Evolutionary conservation across 2,113 vertebrate genomes (phyloP).

Genomic region (Baryphthengus martii): DNA sequence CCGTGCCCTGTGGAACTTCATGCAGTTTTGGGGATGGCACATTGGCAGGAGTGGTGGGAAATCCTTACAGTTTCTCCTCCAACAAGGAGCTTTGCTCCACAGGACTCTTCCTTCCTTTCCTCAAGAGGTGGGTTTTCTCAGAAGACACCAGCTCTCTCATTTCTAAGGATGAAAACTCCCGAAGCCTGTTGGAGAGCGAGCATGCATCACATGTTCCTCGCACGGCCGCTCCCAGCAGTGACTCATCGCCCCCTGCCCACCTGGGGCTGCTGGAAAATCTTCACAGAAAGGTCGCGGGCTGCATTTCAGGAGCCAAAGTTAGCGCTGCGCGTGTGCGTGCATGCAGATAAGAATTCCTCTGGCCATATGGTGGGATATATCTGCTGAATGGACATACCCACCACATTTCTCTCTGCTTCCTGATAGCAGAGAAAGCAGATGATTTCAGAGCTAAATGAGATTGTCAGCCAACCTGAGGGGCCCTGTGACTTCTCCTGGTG

Average conservation of each 20-base stretch:
- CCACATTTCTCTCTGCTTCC: not conserved
- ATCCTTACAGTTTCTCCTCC: not conserved
- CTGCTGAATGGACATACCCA: not conserved
- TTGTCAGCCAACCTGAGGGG: not conserved
- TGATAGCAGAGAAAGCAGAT: not conserved
- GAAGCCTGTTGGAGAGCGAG: not conserved
- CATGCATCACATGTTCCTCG: not conserved
- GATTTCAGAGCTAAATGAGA: not conserved
- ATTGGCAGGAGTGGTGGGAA: not conserved
- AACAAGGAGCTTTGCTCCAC: not conserved
- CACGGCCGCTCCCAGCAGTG: not conserved
- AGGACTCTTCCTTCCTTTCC: not conserved
- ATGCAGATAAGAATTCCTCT: not conserved
- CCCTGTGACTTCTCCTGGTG: not conserved
- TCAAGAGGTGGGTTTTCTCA: not conserved
- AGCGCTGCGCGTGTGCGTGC: not conserved
- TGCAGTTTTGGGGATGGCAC: not conserved
- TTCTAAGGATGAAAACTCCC: not conserved
- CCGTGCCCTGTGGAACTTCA: rapidly evolving
- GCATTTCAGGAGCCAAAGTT: not conserved
- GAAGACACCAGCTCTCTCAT: not conserved
- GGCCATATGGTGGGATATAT: slow-evolving; percentile 7
- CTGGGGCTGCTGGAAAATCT: slow-evolving; percentile 1
- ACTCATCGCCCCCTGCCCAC: slow-evolving; percentile 34
- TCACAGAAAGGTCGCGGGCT: not conserved